These are phyloP conservation scores for Nycticebus coucang DNA, from an alignment of 2,113 vertebrate species.

Conservation along the genomic window DNA sequence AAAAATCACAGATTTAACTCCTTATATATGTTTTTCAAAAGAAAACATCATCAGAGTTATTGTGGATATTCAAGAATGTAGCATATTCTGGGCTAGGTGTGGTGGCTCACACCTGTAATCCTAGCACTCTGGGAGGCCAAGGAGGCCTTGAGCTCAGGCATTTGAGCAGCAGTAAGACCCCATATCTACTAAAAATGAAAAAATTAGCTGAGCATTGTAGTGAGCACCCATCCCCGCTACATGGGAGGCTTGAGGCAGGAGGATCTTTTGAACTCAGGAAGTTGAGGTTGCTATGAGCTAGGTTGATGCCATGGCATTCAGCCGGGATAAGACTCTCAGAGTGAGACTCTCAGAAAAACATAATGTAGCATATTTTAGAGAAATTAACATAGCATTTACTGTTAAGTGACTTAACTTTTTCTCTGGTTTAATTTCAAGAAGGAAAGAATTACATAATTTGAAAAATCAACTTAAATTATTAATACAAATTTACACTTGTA, in stretches of 20 bases:
- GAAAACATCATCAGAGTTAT: background rate
- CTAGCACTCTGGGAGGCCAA: no score
- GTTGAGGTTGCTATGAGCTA: no score
- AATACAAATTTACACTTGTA: background rate
- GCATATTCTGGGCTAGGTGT: background rate
- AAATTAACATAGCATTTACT: background rate
- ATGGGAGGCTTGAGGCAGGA: no score
- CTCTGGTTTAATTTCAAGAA: background rate
- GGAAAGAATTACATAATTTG: background rate
- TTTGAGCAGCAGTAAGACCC: no score
- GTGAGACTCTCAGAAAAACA: background rate
- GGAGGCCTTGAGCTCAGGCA: no score
- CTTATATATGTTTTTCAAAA: slow-evolving; percentile 14
- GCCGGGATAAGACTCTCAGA: no score
- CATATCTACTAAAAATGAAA: no score
- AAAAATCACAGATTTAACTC: background rate
- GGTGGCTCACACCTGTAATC: no score
- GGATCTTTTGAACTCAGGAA: no score
- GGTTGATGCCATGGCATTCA: no score
- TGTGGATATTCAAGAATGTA: background rate
- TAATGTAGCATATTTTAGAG: background rate
- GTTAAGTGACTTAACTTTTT: background rate
- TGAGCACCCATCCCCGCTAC: no score
- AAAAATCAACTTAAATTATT: background rate
- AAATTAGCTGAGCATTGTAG: no score